These are phyloP conservation scores for Phacellophora camtschatica DNA, from an alignment of 30 jellyfish, hydroid and myxozoan genomes.

Conservation along the genomic window DNA sequence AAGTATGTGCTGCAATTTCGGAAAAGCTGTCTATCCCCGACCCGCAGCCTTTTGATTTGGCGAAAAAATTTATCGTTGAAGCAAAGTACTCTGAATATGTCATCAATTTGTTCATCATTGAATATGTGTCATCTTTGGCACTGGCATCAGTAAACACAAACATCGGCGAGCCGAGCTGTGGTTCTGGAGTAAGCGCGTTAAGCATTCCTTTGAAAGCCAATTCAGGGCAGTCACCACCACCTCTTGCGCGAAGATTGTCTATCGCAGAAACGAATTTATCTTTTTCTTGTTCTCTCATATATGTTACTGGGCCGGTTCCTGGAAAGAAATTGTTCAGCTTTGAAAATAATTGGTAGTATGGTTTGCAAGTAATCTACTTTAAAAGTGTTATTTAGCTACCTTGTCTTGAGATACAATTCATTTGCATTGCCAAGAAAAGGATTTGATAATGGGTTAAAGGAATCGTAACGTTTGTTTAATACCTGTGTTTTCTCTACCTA, in stretches of 20 bases:
- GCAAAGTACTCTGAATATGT: constrained; percentile 12
- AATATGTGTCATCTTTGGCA: constrained; percentile 72
- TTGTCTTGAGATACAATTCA: too few relatives aligned
- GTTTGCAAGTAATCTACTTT: not conserved
- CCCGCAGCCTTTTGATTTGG: not conserved
- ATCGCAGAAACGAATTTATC: constrained; percentile 59
- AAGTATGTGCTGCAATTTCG: constrained; percentile 78
- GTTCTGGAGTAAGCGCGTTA: constrained; percentile 65
- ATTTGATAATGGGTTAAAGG: too few relatives aligned
- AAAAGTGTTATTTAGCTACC: too few relatives aligned
- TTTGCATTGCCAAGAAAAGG: too few relatives aligned
- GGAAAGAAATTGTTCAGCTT: not conserved
- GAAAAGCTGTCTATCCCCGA: constrained; percentile 11
- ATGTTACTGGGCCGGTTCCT: constrained; percentile 82
- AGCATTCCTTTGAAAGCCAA: constrained; percentile 87
- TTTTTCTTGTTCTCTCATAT: constrained; percentile 33
- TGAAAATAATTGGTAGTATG: not conserved
- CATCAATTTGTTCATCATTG: constrained; percentile 32
- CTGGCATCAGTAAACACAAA: constrained; percentile 95
- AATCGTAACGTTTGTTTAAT: too few relatives aligned
- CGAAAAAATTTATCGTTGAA: constrained; percentile 26
- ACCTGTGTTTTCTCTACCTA: too few relatives aligned
- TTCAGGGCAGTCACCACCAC: constrained; percentile 96
- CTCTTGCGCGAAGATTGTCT: constrained; percentile 42
- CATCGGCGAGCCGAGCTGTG: constrained; percentile 87